Conservation (phyloP, 2,797 vertebrate species). For the Alectoris magna region DNA sequence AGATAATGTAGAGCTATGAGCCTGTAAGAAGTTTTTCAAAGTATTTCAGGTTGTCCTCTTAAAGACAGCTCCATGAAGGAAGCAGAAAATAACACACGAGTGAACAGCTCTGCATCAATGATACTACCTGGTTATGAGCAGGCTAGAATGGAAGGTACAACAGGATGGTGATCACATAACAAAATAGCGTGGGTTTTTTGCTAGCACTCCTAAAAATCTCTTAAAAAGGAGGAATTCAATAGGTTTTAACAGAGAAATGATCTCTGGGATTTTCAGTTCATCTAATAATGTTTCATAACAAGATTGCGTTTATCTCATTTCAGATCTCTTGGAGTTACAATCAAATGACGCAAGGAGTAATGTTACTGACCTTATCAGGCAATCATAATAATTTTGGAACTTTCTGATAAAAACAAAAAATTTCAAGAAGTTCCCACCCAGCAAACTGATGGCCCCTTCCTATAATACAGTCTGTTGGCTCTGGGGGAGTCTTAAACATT, state of each 20-base stretch:
- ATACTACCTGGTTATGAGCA: background rate
- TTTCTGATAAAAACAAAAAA: background rate
- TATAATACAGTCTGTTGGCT: background rate
- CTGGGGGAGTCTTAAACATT: background rate
- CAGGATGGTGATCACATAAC: background rate
- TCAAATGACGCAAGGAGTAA: background rate
- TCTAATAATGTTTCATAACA: background rate
- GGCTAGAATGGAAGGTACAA: background rate
- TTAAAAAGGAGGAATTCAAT: background rate
- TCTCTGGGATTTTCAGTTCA: background rate
- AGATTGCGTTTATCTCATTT: background rate
- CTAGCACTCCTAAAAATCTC: background rate
- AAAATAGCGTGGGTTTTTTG: background rate
- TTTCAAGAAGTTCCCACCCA: background rate
- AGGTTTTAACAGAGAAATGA: background rate
- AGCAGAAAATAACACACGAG: constrained; percentile 22
- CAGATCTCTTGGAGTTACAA: background rate
- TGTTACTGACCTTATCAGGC: background rate
- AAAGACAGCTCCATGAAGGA: constrained; percentile 43
- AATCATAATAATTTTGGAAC: background rate
- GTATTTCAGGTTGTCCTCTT: constrained; percentile 43
- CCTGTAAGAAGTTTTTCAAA: constrained; percentile 56
- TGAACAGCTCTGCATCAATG: background rate
- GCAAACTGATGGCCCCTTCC: background rate
- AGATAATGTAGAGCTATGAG: constrained; percentile 36